Conservation (phyloP, 1,140 invertebrate species). For the Drosophila santomea region DNA sequence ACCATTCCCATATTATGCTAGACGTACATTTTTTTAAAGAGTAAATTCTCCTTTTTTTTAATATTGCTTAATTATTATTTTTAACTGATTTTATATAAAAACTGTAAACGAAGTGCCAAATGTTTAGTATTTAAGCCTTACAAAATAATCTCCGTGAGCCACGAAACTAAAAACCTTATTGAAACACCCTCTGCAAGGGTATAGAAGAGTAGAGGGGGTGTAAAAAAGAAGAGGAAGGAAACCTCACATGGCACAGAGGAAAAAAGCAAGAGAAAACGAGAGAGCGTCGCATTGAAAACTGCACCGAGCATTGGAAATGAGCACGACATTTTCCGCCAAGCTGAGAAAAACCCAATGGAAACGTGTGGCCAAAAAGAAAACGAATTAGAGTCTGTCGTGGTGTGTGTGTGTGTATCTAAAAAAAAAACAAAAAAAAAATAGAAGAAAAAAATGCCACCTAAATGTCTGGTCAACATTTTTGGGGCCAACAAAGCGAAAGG, state of each 20-base stretch:
- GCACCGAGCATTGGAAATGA: conserved; percentile 22
- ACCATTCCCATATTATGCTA: too few species aligned
- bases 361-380: conserved; percentile 8
- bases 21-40: too few species aligned
- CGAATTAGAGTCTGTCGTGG: conserved; percentile 1
- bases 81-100: too few species aligned
- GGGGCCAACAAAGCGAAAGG: background rate
- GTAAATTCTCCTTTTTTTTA: too few species aligned
- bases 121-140: background rate
- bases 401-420: conserved; percentile 16
- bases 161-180: background rate
- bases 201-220: background rate
- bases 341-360: conserved; percentile 13
- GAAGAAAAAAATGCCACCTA: conserved; percentile 30
- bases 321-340: conserved; percentile 27
- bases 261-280: conserved; percentile 29
- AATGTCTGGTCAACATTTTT: conserved; percentile 54
- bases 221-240: conserved; percentile 22
- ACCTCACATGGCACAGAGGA: conserved; percentile 51
- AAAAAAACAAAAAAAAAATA: too few species aligned
- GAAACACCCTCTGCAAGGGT: background rate
- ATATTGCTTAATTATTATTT: too few species aligned
- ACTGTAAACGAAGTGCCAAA: too few species aligned
- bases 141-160: background rate
- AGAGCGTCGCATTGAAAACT: conserved; percentile 4